A percentile compares a stretch with the other conserved stretches of the same genome.
Conservation (phyloP, 2,113 vertebrate genomes). For the Melanostigma gelatinosum region DNA sequence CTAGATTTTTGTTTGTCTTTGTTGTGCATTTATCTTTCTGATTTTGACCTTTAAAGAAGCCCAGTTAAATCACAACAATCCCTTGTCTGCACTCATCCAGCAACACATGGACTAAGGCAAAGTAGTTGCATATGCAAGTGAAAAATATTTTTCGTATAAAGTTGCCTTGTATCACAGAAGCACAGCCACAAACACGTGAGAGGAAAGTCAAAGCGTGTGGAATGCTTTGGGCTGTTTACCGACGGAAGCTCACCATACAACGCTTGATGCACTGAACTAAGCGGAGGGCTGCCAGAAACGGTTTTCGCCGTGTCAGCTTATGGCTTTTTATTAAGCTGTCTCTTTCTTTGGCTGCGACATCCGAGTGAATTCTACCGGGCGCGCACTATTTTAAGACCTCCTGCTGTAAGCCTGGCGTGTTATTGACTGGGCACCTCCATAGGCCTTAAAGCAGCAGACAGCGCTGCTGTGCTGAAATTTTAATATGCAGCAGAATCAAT, state of each 20-base stretch:
- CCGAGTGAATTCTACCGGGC: constrained; percentile 41
- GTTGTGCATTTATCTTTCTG: neutral
- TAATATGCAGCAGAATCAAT: constrained; percentile 36
- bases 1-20: neutral
- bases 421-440: constrained; percentile 26
- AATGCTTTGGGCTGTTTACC: constrained; percentile 47
- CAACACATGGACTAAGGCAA: neutral
- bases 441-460: constrained; percentile 43
- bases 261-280: constrained; percentile 32
- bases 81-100: neutral
- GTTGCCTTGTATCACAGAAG: constrained; percentile 3
- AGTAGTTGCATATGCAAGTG: neutral
- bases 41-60: neutral
- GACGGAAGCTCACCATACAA: constrained; percentile 2
- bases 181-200: constrained; percentile 23
- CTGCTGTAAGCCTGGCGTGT: constrained; percentile 37
- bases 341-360: constrained; percentile 51
- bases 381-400: constrained; percentile 42
- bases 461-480: constrained; percentile 25
- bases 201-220: constrained; percentile 16
- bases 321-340: constrained; percentile 53
- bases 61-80: neutral
- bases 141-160: neutral
- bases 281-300: constrained; percentile 39
- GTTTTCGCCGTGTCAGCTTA: constrained; percentile 47